phyloP scores from a whole-genome alignment of 2,888 invertebrate genomes.

The Laothoe populi region DNA sequence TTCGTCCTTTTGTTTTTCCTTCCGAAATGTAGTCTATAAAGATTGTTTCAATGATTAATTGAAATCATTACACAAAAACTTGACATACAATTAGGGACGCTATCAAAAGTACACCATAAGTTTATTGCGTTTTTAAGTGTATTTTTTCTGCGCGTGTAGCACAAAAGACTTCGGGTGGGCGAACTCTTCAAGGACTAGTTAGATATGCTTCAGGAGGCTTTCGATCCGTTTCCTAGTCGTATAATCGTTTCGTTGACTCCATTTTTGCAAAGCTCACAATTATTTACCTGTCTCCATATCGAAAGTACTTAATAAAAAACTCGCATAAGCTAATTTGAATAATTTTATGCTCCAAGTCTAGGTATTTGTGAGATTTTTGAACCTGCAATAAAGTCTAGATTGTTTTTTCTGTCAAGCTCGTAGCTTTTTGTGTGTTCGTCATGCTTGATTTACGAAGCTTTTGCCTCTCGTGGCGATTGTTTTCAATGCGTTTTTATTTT shows the following conservation, averaged over 20 bases:
- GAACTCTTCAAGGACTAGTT: conserved; percentile 75
- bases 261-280: conserved; percentile 31
- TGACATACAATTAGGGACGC: conserved; percentile 72
- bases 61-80: conserved; percentile 65
- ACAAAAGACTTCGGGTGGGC: conserved; percentile 71
- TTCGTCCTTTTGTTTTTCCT: conserved; percentile 22
- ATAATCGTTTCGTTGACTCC: conserved; percentile 39
- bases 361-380: conserved; percentile 48
- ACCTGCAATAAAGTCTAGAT: conserved; percentile 52
- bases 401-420: conserved; percentile 46
- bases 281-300: conserved; percentile 14
- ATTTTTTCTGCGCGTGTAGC: conserved; percentile 56
- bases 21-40: conserved; percentile 29
- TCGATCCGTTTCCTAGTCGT: conserved; percentile 44
- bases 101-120: conserved; percentile 57
- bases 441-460: conserved; percentile 52
- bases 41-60: conserved; percentile 69
- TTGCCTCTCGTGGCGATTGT: conserved; percentile 54
- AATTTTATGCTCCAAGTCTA: conserved; percentile 52
- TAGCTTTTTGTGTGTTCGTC: conserved; percentile 47
- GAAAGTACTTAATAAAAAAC: conserved; percentile 37
- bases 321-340: conserved; percentile 57
- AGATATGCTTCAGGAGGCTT: conserved; percentile 72
- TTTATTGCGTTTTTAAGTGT: conserved; percentile 59
- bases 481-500: conserved; percentile 50